phyloP scores from a whole-genome alignment of 2,113 vertebrate species.

The Zingel zingel region DNA sequence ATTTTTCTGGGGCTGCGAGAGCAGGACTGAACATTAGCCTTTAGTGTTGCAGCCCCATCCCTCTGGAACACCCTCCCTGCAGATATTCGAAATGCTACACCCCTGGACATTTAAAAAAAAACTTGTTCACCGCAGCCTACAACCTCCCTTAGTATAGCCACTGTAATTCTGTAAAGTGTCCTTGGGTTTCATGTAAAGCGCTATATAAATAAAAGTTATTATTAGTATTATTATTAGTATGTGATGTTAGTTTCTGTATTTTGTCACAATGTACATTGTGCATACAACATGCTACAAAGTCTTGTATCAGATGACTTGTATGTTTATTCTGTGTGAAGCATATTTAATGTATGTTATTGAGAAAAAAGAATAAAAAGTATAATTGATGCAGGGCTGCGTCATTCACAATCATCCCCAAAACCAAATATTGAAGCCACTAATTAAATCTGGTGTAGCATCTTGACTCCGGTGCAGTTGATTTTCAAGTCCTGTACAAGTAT shows the following conservation, averaged over 20 bases:
- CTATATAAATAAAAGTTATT: too few relatives aligned
- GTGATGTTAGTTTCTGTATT: constrained; percentile 22
- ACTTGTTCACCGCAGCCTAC: too few relatives aligned
- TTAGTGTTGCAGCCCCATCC: too few relatives aligned
- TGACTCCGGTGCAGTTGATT: not conserved
- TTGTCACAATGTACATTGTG: constrained; percentile 3
- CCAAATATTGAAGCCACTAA: not conserved
- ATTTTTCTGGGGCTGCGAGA: constrained; percentile 34
- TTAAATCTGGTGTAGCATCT: not conserved
- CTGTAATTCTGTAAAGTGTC: too few relatives aligned
- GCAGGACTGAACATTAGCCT: constrained; percentile 20
- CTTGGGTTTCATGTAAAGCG: too few relatives aligned
- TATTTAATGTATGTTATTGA: not conserved
- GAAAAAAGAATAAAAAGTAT: not conserved
- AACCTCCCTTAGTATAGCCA: too few relatives aligned
- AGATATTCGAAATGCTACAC: too few relatives aligned
- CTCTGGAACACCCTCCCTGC: too few relatives aligned
- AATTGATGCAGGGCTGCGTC: not conserved
- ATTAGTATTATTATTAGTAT: not conserved
- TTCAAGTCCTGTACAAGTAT: not conserved
- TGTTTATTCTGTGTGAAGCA: not conserved
- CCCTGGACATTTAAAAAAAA: too few relatives aligned
- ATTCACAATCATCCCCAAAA: not conserved
- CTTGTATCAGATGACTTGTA: not conserved
- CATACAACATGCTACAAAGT: not conserved